Evolutionary conservation across 2,888 invertebrate species (phyloP).

Genomic region (Drosophila borborema): DNA sequence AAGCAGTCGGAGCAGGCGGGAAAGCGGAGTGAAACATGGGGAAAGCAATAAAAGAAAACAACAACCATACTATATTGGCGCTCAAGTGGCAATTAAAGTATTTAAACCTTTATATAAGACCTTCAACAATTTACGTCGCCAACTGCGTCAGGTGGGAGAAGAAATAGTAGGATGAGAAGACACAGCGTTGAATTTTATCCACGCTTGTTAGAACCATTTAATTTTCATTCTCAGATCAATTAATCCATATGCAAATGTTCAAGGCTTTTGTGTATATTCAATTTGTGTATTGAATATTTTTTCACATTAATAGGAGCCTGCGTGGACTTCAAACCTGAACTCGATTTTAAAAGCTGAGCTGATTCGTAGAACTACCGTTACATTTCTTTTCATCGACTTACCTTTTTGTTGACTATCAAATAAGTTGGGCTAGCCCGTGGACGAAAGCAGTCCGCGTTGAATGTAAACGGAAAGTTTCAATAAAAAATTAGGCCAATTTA

Average conservation of each 20-base stretch:
- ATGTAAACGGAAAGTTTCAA: constrained; percentile 18
- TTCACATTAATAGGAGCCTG: not conserved
- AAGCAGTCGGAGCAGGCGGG: not conserved
- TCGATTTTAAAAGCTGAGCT: not conserved
- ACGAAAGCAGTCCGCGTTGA: constrained; percentile 17
- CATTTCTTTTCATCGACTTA: constrained; percentile 15
- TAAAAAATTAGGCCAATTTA: constrained; percentile 43
- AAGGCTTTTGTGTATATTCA: not conserved
- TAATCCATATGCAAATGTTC: not conserved
- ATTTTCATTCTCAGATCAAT: not conserved
- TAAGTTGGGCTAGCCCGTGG: constrained; percentile 2
- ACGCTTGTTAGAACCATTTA: not conserved
- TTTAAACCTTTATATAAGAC: constrained; percentile 56
- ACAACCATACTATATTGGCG: constrained; percentile 30
- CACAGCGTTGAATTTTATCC: not conserved
- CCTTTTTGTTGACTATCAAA: constrained; percentile 13
- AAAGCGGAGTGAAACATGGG: not conserved
- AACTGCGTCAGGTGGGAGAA: not conserved
- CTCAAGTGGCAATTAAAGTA: constrained; percentile 19
- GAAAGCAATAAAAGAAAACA: constrained; percentile 8
- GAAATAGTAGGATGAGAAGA: not conserved
- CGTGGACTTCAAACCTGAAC: not conserved
- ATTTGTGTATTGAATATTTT: not conserved
- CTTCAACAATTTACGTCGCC: constrained; percentile 18
- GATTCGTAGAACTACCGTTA: not conserved